A percentile compares a stretch with the other conserved stretches of the same genome.
Conservation (phyloP, 1,140 invertebrate genomes). For the Diachasma alloeum region DNA sequence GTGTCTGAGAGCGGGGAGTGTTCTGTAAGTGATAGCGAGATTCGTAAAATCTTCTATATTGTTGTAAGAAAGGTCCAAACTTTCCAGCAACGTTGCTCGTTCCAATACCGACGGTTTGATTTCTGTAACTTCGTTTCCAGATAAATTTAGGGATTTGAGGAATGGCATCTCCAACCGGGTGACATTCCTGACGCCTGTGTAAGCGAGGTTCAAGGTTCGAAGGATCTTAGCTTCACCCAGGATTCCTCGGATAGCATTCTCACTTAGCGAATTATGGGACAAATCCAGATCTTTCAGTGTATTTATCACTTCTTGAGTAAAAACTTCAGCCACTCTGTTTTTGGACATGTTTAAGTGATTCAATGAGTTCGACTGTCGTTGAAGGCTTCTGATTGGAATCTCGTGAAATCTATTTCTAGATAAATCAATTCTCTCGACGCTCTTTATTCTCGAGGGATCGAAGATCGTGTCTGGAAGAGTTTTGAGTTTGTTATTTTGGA, state of each 20-base stretch:
- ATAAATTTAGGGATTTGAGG: constrained; percentile 81
- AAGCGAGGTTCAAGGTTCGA: constrained; percentile 80
- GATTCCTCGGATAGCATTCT: constrained; percentile 77
- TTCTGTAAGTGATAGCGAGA: constrained; percentile 53
- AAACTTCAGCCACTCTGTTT: constrained; percentile 81
- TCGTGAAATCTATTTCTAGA: constrained; percentile 79
- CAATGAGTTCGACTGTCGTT: constrained; percentile 84
- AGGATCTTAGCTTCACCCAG: constrained; percentile 89
- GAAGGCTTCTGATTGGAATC: constrained; percentile 79
- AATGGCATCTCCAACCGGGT: constrained; percentile 86
- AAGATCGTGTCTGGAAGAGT: constrained; percentile 86
- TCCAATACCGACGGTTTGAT: constrained; percentile 76
- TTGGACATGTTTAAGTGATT: constrained; percentile 80
- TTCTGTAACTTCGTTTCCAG: constrained; percentile 76
- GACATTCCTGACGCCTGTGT: constrained; percentile 75
- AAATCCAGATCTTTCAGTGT: constrained; percentile 88
- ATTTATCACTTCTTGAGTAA: constrained; percentile 84
- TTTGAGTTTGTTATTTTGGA: constrained; percentile 77
- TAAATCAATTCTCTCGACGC: constrained; percentile 83
- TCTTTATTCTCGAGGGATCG: constrained; percentile 78
- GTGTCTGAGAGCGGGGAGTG: constrained; percentile 72
- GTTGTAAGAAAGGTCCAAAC: constrained; percentile 81
- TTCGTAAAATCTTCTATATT: constrained; percentile 69
- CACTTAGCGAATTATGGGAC: constrained; percentile 83
- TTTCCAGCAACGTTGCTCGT: constrained; percentile 79